A percentile compares a stretch with the other conserved stretches of the same genome.
phyloP scores from a whole-genome alignment of 1,140 invertebrate species.

The Sarcophaga bullata region DNA sequence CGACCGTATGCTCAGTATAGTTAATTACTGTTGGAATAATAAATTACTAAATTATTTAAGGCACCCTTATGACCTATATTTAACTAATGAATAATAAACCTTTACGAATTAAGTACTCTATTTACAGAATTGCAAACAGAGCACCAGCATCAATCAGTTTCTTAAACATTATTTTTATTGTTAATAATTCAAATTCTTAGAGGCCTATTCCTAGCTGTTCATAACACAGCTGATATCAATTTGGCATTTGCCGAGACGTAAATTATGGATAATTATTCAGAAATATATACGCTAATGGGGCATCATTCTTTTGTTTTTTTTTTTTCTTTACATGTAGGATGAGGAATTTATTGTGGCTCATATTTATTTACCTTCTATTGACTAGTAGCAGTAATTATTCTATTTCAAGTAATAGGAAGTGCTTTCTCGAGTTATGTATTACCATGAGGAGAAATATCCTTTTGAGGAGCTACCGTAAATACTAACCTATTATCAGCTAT shows the following conservation, averaged over 20 bases:
- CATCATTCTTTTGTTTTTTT: slow-evolving; percentile 69
- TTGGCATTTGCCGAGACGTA: slow-evolving; percentile 67
- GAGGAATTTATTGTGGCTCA: slow-evolving; percentile 70
- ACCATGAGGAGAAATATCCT: no score
- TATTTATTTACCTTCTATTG: slow-evolving; percentile 55
- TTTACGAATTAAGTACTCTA: no score
- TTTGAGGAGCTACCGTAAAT: no score
- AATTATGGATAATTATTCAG: slow-evolving; percentile 70
- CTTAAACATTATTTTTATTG: no score
- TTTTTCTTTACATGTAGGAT: slow-evolving; percentile 68
- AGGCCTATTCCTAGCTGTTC: neutral
- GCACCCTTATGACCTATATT: slow-evolving; percentile 65
- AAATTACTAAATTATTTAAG: slow-evolving; percentile 66
- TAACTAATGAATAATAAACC: neutral
- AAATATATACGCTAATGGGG: slow-evolving; percentile 70
- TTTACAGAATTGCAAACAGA: neutral
- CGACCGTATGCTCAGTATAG: no score
- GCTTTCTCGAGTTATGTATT: no score
- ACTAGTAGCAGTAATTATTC: slow-evolving; percentile 25
- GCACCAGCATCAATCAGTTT: no score
- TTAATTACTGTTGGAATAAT: slow-evolving; percentile 66
- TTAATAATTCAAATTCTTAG: neutral
- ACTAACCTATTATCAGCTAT: no score
- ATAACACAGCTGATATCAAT: slow-evolving; percentile 18
- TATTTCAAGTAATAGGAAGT: slow-evolving; percentile 21